Conservation (phyloP, 2,797 vertebrate species). For the Meriones psammophilus region DNA sequence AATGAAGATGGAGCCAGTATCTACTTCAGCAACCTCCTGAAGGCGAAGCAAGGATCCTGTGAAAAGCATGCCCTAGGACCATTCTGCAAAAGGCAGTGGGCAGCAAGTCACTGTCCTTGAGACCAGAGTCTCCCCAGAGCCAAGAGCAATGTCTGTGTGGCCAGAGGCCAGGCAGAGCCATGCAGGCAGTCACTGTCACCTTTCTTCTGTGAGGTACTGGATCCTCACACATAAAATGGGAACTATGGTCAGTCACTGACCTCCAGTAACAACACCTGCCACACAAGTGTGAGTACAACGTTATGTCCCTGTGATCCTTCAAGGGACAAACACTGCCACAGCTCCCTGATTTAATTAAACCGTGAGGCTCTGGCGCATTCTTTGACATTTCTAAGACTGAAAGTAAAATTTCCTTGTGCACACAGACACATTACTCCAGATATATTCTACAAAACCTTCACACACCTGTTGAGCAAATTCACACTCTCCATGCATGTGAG, state of each 20-base stretch:
- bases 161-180: not conserved
- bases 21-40: not conserved
- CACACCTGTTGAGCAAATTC: not conserved
- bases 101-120: not conserved
- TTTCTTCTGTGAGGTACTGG: not conserved
- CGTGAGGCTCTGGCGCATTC: not conserved
- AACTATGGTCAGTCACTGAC: not conserved
- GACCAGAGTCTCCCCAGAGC: not conserved
- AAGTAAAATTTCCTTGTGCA: not conserved
- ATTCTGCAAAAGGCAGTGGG: not conserved
- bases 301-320: not conserved
- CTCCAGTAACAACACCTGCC: too few relatives aligned
- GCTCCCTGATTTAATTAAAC: not conserved
- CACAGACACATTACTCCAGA: not conserved
- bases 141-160: too few relatives aligned
- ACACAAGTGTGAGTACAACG: too few relatives aligned
- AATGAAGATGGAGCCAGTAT: fast-evolving
- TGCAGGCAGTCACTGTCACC: too few relatives aligned
- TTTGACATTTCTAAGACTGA: not conserved
- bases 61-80: not conserved
- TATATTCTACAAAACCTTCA: not conserved
- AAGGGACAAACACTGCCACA: not conserved
- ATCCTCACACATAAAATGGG: not conserved
- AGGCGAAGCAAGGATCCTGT: not conserved
- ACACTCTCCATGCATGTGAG: not conserved